Evolutionary conservation across 2,888 invertebrate species (phyloP).

Genomic region (Cerceris rybyensis): DNA sequence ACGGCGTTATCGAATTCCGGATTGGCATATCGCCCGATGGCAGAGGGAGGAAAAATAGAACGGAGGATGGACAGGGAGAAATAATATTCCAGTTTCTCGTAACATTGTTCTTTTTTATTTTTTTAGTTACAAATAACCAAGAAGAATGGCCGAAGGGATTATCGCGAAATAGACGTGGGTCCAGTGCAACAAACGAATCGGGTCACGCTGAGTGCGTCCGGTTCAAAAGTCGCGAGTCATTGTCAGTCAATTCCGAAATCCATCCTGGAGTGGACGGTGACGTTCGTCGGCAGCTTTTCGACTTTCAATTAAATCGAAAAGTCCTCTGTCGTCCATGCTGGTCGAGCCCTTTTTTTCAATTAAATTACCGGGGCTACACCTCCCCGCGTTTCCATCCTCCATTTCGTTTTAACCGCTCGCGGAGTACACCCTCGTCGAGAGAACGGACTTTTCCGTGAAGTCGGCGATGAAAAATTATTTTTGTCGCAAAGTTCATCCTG

Average conservation of each 20-base stretch:
- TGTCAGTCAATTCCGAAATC: slow-evolving; percentile 40
- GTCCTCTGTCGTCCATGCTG: slow-evolving; percentile 16
- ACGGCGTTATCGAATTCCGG: slow-evolving; percentile 34
- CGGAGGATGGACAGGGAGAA: not conserved
- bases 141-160: slow-evolving; percentile 11
- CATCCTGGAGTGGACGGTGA: slow-evolving; percentile 7
- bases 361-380: slow-evolving; percentile 46
- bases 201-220: slow-evolving; percentile 9
- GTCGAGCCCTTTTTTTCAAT: slow-evolving; percentile 53
- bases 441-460: slow-evolving; percentile 29
- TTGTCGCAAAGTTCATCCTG: slow-evolving; percentile 6
- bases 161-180: not conserved
- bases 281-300: slow-evolving; percentile 43
- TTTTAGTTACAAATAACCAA: not conserved
- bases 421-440: slow-evolving; percentile 12
- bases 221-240: slow-evolving; percentile 25
- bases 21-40: slow-evolving; percentile 10
- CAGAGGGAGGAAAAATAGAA: not conserved
- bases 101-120: no score
- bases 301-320: slow-evolving; percentile 66
- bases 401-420: not conserved
- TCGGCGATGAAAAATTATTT: slow-evolving; percentile 44
- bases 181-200: slow-evolving; percentile 20
- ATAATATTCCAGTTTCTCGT: not conserved
- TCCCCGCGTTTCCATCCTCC: not conserved